phyloP scores from a whole-genome alignment of 2,113 vertebrate species.

The Cyanocitta stelleri region DNA sequence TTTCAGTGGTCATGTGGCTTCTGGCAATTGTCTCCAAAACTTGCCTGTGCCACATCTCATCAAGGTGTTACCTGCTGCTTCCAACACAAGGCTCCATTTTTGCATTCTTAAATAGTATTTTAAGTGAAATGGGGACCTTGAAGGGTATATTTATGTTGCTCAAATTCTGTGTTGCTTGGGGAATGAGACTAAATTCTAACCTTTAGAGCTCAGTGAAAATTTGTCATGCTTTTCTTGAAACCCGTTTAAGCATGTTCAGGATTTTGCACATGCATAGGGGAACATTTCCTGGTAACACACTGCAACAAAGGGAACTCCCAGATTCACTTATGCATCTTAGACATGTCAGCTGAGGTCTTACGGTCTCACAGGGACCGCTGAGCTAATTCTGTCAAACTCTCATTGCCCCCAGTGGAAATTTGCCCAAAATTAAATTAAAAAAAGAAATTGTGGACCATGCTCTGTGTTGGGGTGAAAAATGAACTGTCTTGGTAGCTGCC shows the following conservation, averaged over 20 bases:
- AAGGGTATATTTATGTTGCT: background rate
- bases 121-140: background rate
- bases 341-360: background rate
- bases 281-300: background rate
- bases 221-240: background rate
- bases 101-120: background rate
- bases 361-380: background rate
- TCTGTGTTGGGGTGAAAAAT: constrained; percentile 13
- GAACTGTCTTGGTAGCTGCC: constrained; percentile 21
- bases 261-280: accelerated
- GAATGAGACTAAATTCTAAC: background rate
- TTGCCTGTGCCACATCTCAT: background rate
- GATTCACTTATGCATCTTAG: background rate
- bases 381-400: background rate
- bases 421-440: background rate
- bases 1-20: background rate
- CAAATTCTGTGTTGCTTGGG: background rate
- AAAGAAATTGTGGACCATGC: background rate
- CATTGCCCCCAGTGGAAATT: background rate
- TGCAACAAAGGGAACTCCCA: background rate
- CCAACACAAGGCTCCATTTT: background rate
- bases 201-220: background rate
- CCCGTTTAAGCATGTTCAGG: background rate
- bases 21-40: background rate
- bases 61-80: background rate